Conservation (phyloP, 2,113 vertebrate genomes). For the Clarias batrachus region DNA sequence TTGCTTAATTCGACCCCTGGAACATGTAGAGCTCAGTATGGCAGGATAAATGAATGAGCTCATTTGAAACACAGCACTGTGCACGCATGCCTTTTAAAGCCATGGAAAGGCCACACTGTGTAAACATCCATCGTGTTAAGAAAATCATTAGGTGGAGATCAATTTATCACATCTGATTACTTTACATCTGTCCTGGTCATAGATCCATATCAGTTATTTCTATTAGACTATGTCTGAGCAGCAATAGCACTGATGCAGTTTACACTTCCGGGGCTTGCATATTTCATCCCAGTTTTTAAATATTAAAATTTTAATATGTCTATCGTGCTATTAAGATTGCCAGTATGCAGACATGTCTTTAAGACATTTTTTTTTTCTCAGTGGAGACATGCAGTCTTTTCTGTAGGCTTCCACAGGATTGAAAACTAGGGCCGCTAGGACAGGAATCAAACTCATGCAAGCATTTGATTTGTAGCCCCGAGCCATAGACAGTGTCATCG, state of each 20-base stretch:
- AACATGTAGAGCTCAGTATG: slow-evolving; percentile 57
- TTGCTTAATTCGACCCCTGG: slow-evolving; percentile 54
- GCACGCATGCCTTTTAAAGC: slow-evolving; percentile 27
- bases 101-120: slow-evolving; percentile 42
- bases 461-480: slow-evolving; percentile 16
- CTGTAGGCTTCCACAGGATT: background rate
- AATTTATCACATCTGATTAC: slow-evolving; percentile 65
- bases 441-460: slow-evolving; percentile 37
- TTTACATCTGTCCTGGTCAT: slow-evolving; percentile 44
- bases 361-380: background rate
- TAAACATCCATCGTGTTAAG: slow-evolving; percentile 55
- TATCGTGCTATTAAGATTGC: background rate
- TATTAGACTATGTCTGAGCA: slow-evolving; percentile 8
- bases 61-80: slow-evolving; percentile 56
- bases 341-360: background rate
- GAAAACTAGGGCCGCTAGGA: slow-evolving; percentile 11
- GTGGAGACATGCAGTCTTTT: background rate
- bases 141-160: slow-evolving; percentile 61
- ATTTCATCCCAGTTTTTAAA: slow-evolving; percentile 7
- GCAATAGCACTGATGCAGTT: background rate
- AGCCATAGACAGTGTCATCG: slow-evolving; percentile 38
- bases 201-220: slow-evolving; percentile 37
- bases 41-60: slow-evolving; percentile 64
- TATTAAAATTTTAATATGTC: slow-evolving; percentile 5
- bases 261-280: slow-evolving; percentile 9